Conservation (phyloP, 2,888 invertebrate species). For the Dolomedes plantarius region DNA sequence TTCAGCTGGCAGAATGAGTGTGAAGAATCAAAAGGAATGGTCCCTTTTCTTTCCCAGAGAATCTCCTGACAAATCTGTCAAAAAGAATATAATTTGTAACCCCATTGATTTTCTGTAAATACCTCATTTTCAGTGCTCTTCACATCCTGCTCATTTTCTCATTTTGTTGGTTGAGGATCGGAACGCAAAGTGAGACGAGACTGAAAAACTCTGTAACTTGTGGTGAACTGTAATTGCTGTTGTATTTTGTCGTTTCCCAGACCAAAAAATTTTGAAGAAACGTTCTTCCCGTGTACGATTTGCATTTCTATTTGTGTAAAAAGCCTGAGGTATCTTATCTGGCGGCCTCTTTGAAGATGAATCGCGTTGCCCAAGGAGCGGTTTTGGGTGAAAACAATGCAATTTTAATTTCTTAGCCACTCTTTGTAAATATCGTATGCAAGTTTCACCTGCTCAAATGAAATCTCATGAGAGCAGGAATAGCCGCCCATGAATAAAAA, state of each 20-base stretch:
- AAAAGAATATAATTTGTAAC: slow-evolving; percentile 33
- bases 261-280: slow-evolving; percentile 30
- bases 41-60: slow-evolving; percentile 21
- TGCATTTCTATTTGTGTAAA: slow-evolving; percentile 35
- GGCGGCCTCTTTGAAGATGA: slow-evolving; percentile 34
- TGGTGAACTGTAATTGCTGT: slow-evolving; percentile 39
- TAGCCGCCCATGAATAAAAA: slow-evolving; percentile 10
- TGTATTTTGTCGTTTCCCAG: slow-evolving; percentile 36
- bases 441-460: background rate
- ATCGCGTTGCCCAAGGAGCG: background rate
- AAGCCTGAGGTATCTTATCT: slow-evolving; percentile 28
- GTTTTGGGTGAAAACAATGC: background rate
- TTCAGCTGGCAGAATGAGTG: slow-evolving; percentile 50
- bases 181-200: slow-evolving; percentile 28
- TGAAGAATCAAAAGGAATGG: slow-evolving; percentile 18
- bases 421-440: background rate
- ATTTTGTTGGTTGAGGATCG: slow-evolving; percentile 20
- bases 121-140: background rate
- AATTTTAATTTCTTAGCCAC: background rate
- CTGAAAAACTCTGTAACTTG: slow-evolving; percentile 26
- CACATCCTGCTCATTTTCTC: background rate
- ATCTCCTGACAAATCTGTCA: slow-evolving; percentile 16
- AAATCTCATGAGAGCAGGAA: background rate
- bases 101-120: slow-evolving; percentile 15
- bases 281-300: slow-evolving; percentile 32